A percentile compares a stretch with the other conserved stretches of the same genome.
phyloP scores from a whole-genome alignment of 2,888 invertebrate genomes.

The Eugnorisma glareosa region DNA sequence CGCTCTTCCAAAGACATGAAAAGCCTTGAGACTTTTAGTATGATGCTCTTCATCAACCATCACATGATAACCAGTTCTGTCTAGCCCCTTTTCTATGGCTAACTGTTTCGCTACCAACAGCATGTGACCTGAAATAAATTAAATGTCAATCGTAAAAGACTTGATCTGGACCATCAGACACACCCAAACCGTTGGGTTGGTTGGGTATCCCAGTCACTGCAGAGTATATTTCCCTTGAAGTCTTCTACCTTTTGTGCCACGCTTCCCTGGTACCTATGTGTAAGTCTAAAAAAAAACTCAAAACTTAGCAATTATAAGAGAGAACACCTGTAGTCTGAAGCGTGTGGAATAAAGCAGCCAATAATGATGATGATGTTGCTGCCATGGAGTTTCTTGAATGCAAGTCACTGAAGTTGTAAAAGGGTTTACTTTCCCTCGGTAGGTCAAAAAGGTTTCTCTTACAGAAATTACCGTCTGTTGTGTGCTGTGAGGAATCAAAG shows the following conservation, averaged over 20 bases:
- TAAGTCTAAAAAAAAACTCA: not conserved
- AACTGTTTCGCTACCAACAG: constrained; percentile 94
- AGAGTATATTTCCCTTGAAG: not conserved
- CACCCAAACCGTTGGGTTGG: not conserved
- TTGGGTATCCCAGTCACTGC: not conserved
- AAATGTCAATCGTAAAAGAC: constrained; percentile 1
- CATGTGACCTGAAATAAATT: constrained; percentile 92
- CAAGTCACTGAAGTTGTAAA: not conserved
- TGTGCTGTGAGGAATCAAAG: not conserved
- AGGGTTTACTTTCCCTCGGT: not conserved
- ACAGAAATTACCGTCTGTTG: not conserved
- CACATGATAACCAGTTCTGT: constrained; percentile 77
- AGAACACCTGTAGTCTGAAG: not conserved
- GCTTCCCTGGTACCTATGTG: not conserved
- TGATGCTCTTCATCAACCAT: constrained; percentile 78
- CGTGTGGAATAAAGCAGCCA: not conserved
- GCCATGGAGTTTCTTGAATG: not conserved
- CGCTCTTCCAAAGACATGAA: constrained; percentile 81
- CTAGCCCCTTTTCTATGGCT: constrained; percentile 93
- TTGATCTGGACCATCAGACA: not conserved
- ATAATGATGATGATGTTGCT: not conserved
- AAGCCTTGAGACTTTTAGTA: constrained; percentile 68
- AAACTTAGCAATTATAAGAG: not conserved
- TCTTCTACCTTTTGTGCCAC: not conserved
- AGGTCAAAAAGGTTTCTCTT: not conserved